These are phyloP conservation scores for Eumaeus atala DNA, from an alignment of 1,140 invertebrate genomes.

Conservation along the genomic window DNA sequence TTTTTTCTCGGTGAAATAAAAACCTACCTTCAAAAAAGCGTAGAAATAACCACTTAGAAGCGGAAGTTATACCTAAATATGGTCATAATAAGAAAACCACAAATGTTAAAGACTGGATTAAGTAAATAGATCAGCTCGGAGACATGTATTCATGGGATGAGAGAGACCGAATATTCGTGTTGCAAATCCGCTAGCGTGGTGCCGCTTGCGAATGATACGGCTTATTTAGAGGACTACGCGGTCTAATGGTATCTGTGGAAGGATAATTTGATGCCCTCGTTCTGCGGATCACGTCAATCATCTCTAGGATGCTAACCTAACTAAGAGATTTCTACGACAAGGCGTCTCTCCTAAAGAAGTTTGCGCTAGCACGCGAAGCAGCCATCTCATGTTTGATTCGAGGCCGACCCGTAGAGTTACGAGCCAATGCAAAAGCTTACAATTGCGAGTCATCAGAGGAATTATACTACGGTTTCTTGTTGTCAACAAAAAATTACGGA, in stretches of 20 bases:
- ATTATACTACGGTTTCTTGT: too few species aligned
- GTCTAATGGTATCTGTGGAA: constrained; percentile 34
- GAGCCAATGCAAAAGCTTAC: too few species aligned
- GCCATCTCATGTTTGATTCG: constrained; percentile 29
- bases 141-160: constrained; percentile 26
- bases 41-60: constrained; percentile 21
- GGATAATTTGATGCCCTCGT: constrained; percentile 23
- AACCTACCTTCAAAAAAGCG: constrained; percentile 7
- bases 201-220: constrained; percentile 17
- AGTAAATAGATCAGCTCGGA: constrained; percentile 35
- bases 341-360: constrained; percentile 30
- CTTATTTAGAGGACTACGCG: constrained; percentile 16
- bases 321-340: constrained; percentile 35
- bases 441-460: too few species aligned
- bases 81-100: constrained; percentile 24
- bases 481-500: too few species aligned
- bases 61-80: constrained; percentile 31
- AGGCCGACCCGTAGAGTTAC: too few species aligned
- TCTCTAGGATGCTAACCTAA: constrained; percentile 25
- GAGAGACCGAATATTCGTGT: constrained; percentile 20
- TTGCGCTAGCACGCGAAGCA: constrained; percentile 27
- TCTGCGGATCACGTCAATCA: constrained; percentile 24
- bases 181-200: constrained; percentile 19
- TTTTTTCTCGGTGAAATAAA: too few species aligned
- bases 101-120: constrained; percentile 29